These are phyloP conservation scores for Brachionus sp. DNA, from an alignment of 1,140 invertebrate genomes.

Conservation along the genomic window DNA sequence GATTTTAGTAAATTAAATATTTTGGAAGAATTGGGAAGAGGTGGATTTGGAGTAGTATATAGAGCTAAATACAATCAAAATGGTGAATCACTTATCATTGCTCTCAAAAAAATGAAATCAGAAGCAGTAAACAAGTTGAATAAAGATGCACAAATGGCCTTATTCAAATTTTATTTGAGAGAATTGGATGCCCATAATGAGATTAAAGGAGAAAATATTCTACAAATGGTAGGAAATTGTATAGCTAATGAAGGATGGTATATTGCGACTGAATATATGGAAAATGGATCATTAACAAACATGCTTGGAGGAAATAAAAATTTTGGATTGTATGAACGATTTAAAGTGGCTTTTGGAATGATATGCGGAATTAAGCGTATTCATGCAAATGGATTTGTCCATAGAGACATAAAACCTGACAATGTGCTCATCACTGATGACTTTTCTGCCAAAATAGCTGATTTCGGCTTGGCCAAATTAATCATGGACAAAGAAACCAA, in stretches of 20 bases:
- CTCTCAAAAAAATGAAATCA: background rate
- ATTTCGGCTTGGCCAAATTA: background rate
- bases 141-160: too few species aligned
- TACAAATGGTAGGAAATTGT: background rate
- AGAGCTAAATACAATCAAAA: background rate
- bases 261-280: background rate
- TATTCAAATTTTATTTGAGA: background rate
- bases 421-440: background rate
- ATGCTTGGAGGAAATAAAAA: background rate
- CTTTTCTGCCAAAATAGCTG: conserved; percentile 23
- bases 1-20: background rate
- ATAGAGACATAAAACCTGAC: conserved; percentile 4
- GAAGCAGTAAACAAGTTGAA: background rate
- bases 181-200: conserved; percentile 1
- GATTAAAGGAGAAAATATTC: background rate
- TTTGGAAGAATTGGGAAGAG: background rate
- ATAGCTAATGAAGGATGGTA: background rate
- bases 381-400: background rate
- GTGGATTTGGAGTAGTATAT: background rate
- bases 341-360: background rate
- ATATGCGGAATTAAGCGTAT: background rate
- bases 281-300: background rate
- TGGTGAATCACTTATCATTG: background rate
- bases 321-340: background rate
- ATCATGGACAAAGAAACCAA: background rate